Evolutionary conservation across 1,140 invertebrate species (phyloP), one percentile per base, ranked within the genome.

Genomic region (Scaptomyza hsui): DNA sequence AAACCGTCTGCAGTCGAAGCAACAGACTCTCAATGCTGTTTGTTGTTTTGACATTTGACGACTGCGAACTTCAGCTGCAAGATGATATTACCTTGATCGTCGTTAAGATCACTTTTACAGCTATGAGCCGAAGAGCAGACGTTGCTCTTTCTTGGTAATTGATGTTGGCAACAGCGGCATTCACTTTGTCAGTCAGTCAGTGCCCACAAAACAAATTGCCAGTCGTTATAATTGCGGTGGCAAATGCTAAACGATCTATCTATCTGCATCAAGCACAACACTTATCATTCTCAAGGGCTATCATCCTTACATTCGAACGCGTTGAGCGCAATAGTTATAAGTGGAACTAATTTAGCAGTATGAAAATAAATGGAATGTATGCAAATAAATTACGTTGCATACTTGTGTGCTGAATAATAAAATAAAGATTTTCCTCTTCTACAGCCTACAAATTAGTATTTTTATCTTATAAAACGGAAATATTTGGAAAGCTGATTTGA

Each of bases 21-120:
- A 70, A 62, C n/a, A 56, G 32, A 32, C 24, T 18, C 37, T 52
- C 51, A 53, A 52, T 67, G 59, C 42, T 53, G 57, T 39, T 59
- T 80, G 78, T 53, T 83, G 63, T 78, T 83, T 69, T 85, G 81
- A 81, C 81, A 85, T 85, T 85, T 85, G 61, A 52, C 41, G 44
- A 44, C 18, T 70, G 44, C 70, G 39, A 44, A 44, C 61, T 29
- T 55, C 41, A 55, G 53, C 29, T 48, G 16, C 55, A 49, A 70
- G 42, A 37, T 63, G 37, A 57, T 61, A 42, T 81, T 75, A 76
- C 78, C 78, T 82, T 82, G 78, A 82, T 82, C 79, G 52, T 75
- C 60, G 78, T 24, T 57, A 59, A 63, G 77, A 75, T 72, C 75
- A 80, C 80, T 80, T 62, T 59, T 65, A 72, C 62, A 65, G 41